Evolutionary conservation across 2,888 invertebrate species (phyloP).

Genomic region (Drosophila pseudotalamancana): DNA sequence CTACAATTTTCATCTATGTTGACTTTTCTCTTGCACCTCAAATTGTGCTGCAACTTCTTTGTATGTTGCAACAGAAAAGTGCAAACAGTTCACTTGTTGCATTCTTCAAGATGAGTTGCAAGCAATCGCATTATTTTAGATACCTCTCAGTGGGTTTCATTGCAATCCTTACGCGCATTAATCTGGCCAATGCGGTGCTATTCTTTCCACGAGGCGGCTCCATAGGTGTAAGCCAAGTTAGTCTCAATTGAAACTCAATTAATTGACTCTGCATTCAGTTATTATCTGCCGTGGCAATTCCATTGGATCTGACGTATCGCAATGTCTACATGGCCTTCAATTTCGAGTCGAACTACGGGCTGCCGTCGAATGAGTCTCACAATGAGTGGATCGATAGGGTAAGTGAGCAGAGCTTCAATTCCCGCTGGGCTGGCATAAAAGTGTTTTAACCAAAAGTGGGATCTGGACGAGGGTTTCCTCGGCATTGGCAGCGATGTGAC

Average conservation of each 20-base stretch:
- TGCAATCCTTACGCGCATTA: constrained; percentile 15
- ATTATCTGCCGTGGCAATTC: constrained; percentile 89
- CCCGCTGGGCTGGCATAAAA: background rate
- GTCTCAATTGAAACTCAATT: background rate
- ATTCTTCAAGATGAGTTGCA: constrained; percentile 53
- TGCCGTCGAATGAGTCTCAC: constrained; percentile 86
- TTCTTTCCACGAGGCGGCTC: constrained; percentile 76
- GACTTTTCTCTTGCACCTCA: constrained; percentile 2
- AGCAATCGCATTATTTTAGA: background rate
- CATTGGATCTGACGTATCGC: constrained; percentile 88
- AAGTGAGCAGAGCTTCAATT: constrained; percentile 64
- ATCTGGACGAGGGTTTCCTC: constrained; percentile 71
- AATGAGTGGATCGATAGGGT: constrained; percentile 86
- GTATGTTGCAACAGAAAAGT: constrained; percentile 6
- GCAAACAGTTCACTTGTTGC: constrained; percentile 51
- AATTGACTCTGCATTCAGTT: constrained; percentile 85
- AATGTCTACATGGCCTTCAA: constrained; percentile 90
- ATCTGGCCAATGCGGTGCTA: constrained; percentile 36
- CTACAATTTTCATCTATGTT: background rate
- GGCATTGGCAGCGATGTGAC: constrained; percentile 80
- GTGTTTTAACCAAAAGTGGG: constrained; percentile 68
- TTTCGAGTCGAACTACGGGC: constrained; percentile 88
- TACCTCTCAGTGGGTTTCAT: constrained; percentile 9
- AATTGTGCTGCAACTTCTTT: background rate
- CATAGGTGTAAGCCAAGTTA: constrained; percentile 66